Evolutionary conservation across 2,797 vertebrate species (phyloP).

Genomic region (Oryzias dopingdopingensis): DNA sequence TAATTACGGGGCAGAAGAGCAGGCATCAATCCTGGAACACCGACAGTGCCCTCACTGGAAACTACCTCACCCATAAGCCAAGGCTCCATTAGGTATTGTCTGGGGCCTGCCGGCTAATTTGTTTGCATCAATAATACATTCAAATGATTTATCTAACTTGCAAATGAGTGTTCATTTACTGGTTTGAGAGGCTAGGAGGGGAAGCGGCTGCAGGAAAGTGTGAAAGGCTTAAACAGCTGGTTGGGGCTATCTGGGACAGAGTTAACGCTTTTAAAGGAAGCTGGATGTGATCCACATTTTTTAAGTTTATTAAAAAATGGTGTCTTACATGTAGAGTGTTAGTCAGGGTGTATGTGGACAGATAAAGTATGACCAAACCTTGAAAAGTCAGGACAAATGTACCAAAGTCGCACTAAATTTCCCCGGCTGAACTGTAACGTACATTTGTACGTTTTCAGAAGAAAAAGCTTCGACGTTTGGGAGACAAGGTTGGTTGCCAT

Average conservation of each 20-base stretch:
- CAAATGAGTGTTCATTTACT: constrained; percentile 83
- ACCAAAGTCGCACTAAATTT: constrained; percentile 43
- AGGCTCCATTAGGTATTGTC: constrained; percentile 84
- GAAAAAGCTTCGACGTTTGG: constrained; percentile 18
- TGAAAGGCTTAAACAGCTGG: constrained; percentile 70
- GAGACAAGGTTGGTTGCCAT: constrained; percentile 37
- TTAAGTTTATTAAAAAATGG: constrained; percentile 29
- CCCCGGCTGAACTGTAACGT: constrained; percentile 43
- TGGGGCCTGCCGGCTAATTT: constrained; percentile 81
- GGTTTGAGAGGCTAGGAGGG: constrained; percentile 77
- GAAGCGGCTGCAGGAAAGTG: constrained; percentile 62
- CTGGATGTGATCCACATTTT: constrained; percentile 26
- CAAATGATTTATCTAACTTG: constrained; percentile 86
- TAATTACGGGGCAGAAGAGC: constrained; percentile 85
- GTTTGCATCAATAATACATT: constrained; percentile 86
- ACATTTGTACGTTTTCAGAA: constrained; percentile 26
- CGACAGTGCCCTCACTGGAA: constrained; percentile 77
- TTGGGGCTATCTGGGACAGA: constrained; percentile 62
- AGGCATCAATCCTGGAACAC: constrained; percentile 81
- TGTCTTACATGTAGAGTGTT: constrained; percentile 37
- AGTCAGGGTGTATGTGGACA: constrained; percentile 53
- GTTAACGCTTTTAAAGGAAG: constrained; percentile 59
- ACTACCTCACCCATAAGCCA: constrained; percentile 76
- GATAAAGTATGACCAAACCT: constrained; percentile 43
- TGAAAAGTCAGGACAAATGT: constrained; percentile 67